These are phyloP conservation scores for Acanthurus tractus DNA, from an alignment of 2,797 vertebrate species.

Conservation along the genomic window DNA sequence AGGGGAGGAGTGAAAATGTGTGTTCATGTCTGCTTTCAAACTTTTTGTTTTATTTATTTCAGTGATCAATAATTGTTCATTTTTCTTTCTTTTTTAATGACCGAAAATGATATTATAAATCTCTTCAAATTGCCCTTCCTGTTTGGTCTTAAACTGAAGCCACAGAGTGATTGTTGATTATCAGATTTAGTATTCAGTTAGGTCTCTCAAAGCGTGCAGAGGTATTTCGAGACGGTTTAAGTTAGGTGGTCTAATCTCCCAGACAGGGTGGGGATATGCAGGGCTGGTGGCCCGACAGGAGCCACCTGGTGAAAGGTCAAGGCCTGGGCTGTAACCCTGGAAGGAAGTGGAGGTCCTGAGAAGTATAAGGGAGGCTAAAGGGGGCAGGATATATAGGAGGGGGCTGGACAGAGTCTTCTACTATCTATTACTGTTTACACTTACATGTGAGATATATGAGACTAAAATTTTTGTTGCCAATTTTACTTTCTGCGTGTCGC, in stretches of 20 bases:
- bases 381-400: slow-evolving; percentile 86
- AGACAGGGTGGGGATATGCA: slow-evolving; percentile 44
- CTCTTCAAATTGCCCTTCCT: too few relatives aligned
- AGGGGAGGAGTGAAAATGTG: too few relatives aligned
- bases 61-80: too few relatives aligned
- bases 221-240: slow-evolving; percentile 13
- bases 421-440: slow-evolving; percentile 50
- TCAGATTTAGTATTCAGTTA: too few relatives aligned
- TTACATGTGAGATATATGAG: not conserved
- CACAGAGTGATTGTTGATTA: too few relatives aligned
- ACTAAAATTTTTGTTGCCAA: too few relatives aligned
- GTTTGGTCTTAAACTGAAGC: too few relatives aligned
- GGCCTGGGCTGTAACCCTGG: slow-evolving; percentile 88
- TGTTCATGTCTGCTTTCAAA: too few relatives aligned
- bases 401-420: slow-evolving; percentile 57
- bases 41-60: too few relatives aligned
- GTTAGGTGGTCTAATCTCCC: slow-evolving; percentile 16
- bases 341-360: slow-evolving; percentile 87
- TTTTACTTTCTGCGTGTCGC: not conserved
- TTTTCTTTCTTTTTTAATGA: too few relatives aligned
- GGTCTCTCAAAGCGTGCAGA: not conserved
- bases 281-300: slow-evolving; percentile 81
- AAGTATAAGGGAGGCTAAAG: slow-evolving; percentile 79
- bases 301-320: slow-evolving; percentile 86
- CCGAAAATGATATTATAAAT: too few relatives aligned